A percentile compares a stretch with the other conserved stretches of the same genome.
phyloP scores from a whole-genome alignment of 1,140 invertebrate genomes.

The Camponotus vicinus region DNA sequence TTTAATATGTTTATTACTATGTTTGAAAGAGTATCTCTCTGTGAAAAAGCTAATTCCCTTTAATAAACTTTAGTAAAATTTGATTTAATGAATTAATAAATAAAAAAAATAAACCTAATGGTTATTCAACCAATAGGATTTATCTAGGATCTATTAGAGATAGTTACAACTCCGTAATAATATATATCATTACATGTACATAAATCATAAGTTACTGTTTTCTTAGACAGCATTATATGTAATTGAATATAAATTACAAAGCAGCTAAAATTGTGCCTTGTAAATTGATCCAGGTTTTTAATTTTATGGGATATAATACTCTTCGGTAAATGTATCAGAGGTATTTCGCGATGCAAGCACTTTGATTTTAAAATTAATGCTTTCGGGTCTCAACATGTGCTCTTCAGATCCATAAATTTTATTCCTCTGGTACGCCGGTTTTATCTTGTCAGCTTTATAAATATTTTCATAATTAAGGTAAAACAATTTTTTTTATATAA shows the following conservation, averaged over 20 bases:
- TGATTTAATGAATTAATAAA: no score
- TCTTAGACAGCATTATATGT: neutral
- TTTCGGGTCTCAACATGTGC: neutral
- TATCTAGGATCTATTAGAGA: no score
- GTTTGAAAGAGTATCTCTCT: neutral
- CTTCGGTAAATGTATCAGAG: neutral
- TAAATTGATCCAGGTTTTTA: constrained; percentile 19
- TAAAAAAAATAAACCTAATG: no score
- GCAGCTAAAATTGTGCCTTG: constrained; percentile 19
- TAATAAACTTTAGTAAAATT: no score
- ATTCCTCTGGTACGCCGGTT: neutral
- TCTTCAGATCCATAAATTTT: neutral
- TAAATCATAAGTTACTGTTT: neutral
- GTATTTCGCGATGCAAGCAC: constrained; percentile 12
- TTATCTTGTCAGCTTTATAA: neutral
- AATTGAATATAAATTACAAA: constrained; percentile 19
- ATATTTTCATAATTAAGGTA: neutral
- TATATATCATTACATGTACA: neutral
- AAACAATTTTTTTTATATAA: neutral
- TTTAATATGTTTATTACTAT: neutral
- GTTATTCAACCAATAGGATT: no score
- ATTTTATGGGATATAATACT: constrained; percentile 18
- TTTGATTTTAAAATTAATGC: constrained; percentile 25
- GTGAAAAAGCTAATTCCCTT: constrained; percentile 2
- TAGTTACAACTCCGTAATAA: neutral